phyloP scores from a whole-genome alignment of 2,113 vertebrate species.

The Eulacestoma nigropectus region DNA sequence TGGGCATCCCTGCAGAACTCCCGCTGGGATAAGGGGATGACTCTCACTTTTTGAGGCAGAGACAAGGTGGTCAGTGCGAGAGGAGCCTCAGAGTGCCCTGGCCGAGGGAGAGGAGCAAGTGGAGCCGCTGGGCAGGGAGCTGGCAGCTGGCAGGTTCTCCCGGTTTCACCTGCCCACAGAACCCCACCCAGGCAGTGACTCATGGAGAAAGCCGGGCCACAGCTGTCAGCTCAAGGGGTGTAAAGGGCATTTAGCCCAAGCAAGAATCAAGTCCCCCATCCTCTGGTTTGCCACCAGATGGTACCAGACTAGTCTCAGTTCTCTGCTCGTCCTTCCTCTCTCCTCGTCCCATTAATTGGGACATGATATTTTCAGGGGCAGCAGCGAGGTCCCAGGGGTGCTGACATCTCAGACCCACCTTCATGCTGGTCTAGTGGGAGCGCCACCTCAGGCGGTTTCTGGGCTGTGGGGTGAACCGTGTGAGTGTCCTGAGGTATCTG shows the following conservation, averaged over 20 bases:
- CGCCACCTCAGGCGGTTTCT: not conserved
- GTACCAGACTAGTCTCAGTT: not conserved
- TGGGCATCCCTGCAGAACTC: fast-evolving
- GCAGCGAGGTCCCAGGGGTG: not conserved
- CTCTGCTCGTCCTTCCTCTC: not conserved
- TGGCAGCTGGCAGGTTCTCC: not conserved
- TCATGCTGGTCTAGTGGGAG: fast-evolving
- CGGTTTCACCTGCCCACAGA: not conserved
- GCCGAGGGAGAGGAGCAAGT: fast-evolving
- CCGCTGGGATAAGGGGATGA: not conserved
- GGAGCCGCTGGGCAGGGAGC: not conserved
- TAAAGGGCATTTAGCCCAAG: not conserved
- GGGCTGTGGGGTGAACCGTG: fast-evolving
- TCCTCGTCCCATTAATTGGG: fast-evolving
- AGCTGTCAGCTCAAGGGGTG: not conserved
- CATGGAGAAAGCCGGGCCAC: fast-evolving
- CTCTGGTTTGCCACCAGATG: not conserved
- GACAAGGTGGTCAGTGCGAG: too few species aligned
- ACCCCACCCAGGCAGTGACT: constrained; percentile 19
- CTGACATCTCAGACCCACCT: not conserved
- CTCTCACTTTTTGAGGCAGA: fast-evolving
- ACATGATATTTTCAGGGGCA: not conserved
- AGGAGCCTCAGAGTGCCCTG: not conserved
- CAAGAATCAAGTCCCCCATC: fast-evolving
- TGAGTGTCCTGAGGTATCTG: fast-evolving